Evolutionary conservation across 2,888 invertebrate species (phyloP).

Genomic region (Nasonia oneida): DNA sequence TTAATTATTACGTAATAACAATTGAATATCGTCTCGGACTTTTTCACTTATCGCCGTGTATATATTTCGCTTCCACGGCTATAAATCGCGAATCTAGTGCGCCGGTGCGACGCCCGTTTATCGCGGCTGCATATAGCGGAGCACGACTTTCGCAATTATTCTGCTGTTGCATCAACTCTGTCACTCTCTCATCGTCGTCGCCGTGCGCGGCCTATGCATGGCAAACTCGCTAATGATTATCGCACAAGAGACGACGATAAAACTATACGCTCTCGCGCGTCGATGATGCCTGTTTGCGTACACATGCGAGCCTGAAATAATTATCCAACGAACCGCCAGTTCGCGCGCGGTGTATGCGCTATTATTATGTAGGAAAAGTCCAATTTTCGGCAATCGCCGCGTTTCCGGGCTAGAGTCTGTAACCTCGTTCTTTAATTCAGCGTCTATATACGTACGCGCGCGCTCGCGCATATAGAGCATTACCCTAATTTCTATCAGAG

Average conservation of each 20-base stretch:
- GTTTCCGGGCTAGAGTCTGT: slow-evolving; percentile 27
- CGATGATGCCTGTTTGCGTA: neutral
- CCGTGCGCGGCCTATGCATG: neutral
- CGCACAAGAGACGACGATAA: neutral
- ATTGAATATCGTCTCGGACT: too few relatives aligned
- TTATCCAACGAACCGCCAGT: neutral
- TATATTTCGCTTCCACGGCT: neutral
- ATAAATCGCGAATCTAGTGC: slow-evolving; percentile 11
- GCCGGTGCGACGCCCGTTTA: neutral
- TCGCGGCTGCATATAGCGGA: neutral
- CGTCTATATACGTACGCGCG: neutral
- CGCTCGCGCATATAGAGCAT: neutral
- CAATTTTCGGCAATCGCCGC: slow-evolving; percentile 8
- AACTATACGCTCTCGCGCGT: neutral
- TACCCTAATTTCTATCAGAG: slow-evolving; percentile 45
- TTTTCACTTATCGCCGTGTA: neutral
- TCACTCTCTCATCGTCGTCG: neutral
- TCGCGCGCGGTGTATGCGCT: neutral
- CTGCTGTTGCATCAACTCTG: neutral
- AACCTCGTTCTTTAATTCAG: slow-evolving; percentile 9
- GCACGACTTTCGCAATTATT: slow-evolving; percentile 9
- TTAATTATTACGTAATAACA: neutral
- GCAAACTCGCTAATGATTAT: slow-evolving; percentile 6
- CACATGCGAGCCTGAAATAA: neutral
- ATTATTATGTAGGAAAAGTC: neutral